Conservation (phyloP, 2,888 invertebrate genomes). For the Hypselothyrea guttata region DNA sequence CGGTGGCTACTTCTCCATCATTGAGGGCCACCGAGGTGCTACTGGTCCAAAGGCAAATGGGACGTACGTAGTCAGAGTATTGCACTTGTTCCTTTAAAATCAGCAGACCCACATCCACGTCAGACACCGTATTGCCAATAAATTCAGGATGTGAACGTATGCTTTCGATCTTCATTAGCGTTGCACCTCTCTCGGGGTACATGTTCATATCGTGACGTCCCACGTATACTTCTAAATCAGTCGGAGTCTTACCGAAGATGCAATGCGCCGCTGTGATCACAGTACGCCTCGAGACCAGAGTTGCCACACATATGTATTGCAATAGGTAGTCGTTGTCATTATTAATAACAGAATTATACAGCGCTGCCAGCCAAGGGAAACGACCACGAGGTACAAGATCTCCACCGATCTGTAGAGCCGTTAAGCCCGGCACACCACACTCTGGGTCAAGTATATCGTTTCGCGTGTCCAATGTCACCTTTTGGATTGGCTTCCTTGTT, state of each 20-base stretch:
- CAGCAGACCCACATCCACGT: constrained; percentile 50
- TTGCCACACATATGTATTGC: constrained; percentile 72
- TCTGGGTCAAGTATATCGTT: too few relatives aligned
- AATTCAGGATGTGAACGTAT: constrained; percentile 81
- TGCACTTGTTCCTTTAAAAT: constrained; percentile 36
- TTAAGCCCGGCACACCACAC: constrained; percentile 66
- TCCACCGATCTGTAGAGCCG: constrained; percentile 61
- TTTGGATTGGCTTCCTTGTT: constrained; percentile 9
- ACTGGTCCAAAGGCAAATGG: constrained; percentile 78
- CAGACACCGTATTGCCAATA: constrained; percentile 58
- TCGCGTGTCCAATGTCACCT: constrained; percentile 10
- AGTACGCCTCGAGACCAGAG: constrained; percentile 59
- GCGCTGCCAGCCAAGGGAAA: constrained; percentile 75
- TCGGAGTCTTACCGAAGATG: constrained; percentile 39
- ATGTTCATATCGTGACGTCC: constrained; percentile 78
- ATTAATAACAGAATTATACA: too few relatives aligned
- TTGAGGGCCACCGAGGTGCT: constrained; percentile 61
- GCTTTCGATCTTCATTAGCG: constrained; percentile 48
- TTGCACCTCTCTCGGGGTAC: constrained; percentile 69
- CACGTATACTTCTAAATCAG: constrained; percentile 65
- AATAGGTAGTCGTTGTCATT: too few relatives aligned
- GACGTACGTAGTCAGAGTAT: constrained; percentile 58
- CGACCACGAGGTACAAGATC: constrained; percentile 61
- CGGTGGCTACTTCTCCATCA: constrained; percentile 81
- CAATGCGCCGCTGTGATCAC: constrained; percentile 82